Evolutionary conservation across 2,888 invertebrate genomes (phyloP), one percentile per base, ranked within the genome.

Genomic region (Mesodorylaimus sp.): DNA sequence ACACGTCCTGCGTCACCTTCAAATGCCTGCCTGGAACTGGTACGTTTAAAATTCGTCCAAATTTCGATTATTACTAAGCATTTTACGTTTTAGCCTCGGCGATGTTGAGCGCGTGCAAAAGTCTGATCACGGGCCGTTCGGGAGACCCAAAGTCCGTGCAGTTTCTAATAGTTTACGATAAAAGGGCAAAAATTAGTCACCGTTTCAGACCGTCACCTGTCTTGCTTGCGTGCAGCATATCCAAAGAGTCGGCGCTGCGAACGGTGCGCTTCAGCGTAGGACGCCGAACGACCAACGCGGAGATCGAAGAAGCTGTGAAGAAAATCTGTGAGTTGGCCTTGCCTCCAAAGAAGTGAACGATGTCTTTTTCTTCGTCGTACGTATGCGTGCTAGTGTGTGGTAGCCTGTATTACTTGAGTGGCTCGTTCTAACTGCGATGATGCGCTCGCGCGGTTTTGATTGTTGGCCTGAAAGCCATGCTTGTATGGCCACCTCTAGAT

Each of bases 181-280:
- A 5, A n/a, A 19, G 13, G n/a, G 27, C 13, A n/a, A 10, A 21
- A 48, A n/a, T 37, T 21, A 38, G 46, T 2, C 43, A 42, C 41
- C 32, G 56, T 60, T 25, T 59, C n/a, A 66, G 64, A 50, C 60
- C 66, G 47, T 67, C 71, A 56, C 66, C 64, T 2, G 68, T 75
- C 42, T 61, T 76, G 10, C 54, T 72, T 23, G 66, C 69, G 1
- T 69, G 69, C 29, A 74, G 75, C 1, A 63, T 76, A 3, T 56
- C 68, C 3, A 59, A 60, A 7, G 57, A 62, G 1, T 58, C 69
- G 19, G 75, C 75, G 0, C 58, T 57, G 21, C 69, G 70, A 56
- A 72, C 75, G 1, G 56, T 76, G 24, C 62, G 76, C 5, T 60
- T 76, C 23, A 75, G 74, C 55, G 68, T 75, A 2, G 76, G 76